Conservation (phyloP, 2,888 invertebrate genomes). For the Anthrax anthrax region DNA sequence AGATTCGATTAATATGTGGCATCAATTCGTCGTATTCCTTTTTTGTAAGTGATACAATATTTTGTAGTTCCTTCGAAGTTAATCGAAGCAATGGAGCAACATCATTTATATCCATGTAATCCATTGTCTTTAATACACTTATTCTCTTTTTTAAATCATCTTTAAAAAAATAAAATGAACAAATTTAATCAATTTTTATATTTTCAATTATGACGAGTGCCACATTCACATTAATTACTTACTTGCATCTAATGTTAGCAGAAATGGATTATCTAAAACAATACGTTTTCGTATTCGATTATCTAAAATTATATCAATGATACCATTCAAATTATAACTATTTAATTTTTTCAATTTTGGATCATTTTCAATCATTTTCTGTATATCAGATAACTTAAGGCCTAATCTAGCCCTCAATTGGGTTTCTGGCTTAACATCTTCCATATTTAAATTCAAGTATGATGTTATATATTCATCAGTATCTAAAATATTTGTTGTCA, state of each 20-base stretch:
- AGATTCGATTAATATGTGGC: slow-evolving; percentile 40
- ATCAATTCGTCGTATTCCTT: slow-evolving; percentile 33
- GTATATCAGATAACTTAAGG: neutral
- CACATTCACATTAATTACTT: slow-evolving; percentile 1
- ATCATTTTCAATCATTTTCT: slow-evolving; percentile 4
- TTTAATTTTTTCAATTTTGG: neutral
- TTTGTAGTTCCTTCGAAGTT: slow-evolving; percentile 25
- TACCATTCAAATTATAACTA: neutral
- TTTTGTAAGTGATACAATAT: slow-evolving; percentile 17
- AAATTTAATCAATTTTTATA: neutral
- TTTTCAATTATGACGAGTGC: neutral
- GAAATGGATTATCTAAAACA: slow-evolving; percentile 29
- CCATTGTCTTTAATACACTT: slow-evolving; percentile 31
- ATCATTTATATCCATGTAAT: slow-evolving; percentile 37
- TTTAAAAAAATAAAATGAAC: neutral
- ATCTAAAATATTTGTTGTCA: neutral
- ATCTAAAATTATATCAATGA: slow-evolving; percentile 15
- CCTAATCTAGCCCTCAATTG: neutral
- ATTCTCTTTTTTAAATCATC: slow-evolving; percentile 29
- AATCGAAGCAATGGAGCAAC: slow-evolving; percentile 39
- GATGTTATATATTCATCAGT: slow-evolving; percentile 1
- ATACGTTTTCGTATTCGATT: slow-evolving; percentile 22
- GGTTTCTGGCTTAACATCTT: neutral
- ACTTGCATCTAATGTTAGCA: slow-evolving; percentile 24
- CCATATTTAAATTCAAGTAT: neutral